Evolutionary conservation across 2,888 invertebrate genomes (phyloP), one percentile per base, ranked within the genome.

Genomic region (Melolontha melolontha): DNA sequence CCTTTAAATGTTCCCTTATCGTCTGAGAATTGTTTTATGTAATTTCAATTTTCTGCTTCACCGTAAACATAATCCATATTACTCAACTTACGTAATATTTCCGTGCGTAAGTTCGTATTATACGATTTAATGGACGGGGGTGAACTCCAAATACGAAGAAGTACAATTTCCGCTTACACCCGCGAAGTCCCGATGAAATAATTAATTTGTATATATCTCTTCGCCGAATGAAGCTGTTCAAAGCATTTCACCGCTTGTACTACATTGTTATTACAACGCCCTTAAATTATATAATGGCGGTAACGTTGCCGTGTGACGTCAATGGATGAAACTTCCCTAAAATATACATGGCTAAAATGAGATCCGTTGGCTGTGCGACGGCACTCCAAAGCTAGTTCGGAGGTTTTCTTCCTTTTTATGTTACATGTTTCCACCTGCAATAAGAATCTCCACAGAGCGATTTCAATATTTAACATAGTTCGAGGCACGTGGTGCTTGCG

Each of bases 231-330:
- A 52, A 52, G 34, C 39, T 16, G 16, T 34, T 52, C 34, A 12
- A 14, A 52, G 34, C 12, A 14, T 14, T 52, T 29, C 34, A 52
- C 12, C 52, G 29, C 51, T n/a, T 34, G 51, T 52, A 39, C 16
- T 39, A 34, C 52, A 12, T 8, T 29, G 14, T 34, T 34, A 34
- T 34, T 14, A 39, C 52, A 52, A 34, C 34, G 39, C 39, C 1
- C 14, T 14, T 52, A 12, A 52, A 52, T 52, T 52, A 52, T 52
- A 16, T 52, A 52, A 52, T 16, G 34, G 52, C 39, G 51, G 29
- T 51, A 51, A 51, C 52, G 29, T 29, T 16, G 39, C 52, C 39
- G 52, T 12, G 14, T 52, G 39, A 52, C 52, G 52, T 52, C 52
- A 52, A 16, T 14, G 52, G 34, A 16, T 10, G 12, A n/a, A 11